These are phyloP conservation scores for Agonopterix arenella DNA, from an alignment of 2,888 invertebrate genomes.

Conservation along the genomic window DNA sequence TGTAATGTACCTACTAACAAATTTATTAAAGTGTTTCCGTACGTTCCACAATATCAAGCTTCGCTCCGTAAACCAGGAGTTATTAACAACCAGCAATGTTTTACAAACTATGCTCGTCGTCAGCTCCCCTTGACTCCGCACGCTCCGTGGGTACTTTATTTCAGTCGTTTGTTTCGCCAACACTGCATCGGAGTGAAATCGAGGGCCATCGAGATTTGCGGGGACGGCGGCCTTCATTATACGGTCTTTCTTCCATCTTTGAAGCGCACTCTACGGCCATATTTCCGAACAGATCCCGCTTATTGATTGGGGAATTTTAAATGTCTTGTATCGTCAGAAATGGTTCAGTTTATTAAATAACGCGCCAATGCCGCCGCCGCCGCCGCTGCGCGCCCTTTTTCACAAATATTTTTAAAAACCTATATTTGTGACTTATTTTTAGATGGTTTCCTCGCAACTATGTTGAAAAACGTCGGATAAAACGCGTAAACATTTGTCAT, in stretches of 20 bases:
- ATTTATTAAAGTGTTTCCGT: neutral
- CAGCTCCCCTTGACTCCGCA: neutral
- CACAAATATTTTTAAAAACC: too few species aligned
- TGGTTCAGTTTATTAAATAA: neutral
- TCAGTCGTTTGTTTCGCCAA: constrained; percentile 49
- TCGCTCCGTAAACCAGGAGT: neutral
- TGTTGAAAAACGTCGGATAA: too few species aligned
- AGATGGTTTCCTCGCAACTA: too few species aligned
- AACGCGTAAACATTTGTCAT: too few species aligned
- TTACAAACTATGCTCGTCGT: neutral
- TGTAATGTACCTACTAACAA: neutral
- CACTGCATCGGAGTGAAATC: constrained; percentile 38
- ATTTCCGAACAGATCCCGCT: constrained; percentile 11
- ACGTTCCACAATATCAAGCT: neutral
- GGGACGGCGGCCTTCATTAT: constrained; percentile 30
- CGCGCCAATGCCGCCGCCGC: too few species aligned
- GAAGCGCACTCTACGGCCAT: neutral
- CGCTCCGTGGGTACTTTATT: too few species aligned
- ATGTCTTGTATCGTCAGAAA: neutral
- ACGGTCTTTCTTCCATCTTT: constrained; percentile 22
- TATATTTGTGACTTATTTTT: too few species aligned
- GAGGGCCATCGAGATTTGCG: constrained; percentile 37
- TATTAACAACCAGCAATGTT: neutral
- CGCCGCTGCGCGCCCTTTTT: neutral
- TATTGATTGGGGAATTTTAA: constrained; percentile 1